These are phyloP conservation scores for Norana najaformis DNA, from an alignment of 2,888 invertebrate genomes.

Conservation along the genomic window DNA sequence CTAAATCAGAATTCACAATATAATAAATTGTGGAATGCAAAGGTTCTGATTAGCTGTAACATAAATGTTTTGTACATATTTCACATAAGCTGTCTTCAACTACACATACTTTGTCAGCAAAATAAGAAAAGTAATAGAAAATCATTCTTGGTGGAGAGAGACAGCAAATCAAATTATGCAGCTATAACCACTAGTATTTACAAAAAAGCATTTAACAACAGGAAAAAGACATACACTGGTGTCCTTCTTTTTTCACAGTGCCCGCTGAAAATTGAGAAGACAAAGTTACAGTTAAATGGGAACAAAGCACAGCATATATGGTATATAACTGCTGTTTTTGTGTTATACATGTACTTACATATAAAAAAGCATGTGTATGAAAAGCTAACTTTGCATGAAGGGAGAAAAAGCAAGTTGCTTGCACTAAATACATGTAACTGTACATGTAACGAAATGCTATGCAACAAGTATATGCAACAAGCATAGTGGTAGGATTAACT, in stretches of 20 bases:
- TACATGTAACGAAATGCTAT: neutral
- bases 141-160: neutral
- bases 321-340: neutral
- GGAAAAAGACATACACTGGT: conserved; percentile 78
- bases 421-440: neutral
- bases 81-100: neutral
- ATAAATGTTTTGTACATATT: too few species aligned
- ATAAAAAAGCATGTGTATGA: neutral
- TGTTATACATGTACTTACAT: neutral
- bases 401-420: neutral
- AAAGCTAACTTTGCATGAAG: neutral
- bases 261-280: conserved; percentile 69
- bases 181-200: neutral
- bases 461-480: too few species aligned
- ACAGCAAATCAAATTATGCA: neutral
- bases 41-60: too few species aligned
- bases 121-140: neutral
- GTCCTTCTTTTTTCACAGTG: conserved; percentile 97
- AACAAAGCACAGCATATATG: neutral
- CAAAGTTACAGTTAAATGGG: conserved; percentile 20
- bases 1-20: too few species aligned
- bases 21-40: too few species aligned
- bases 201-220: neutral
- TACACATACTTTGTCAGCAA: neutral
- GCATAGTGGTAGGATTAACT: neutral